These are phyloP conservation scores for Ceryle rudis DNA, from an alignment of 2,797 vertebrate species.

Conservation along the genomic window DNA sequence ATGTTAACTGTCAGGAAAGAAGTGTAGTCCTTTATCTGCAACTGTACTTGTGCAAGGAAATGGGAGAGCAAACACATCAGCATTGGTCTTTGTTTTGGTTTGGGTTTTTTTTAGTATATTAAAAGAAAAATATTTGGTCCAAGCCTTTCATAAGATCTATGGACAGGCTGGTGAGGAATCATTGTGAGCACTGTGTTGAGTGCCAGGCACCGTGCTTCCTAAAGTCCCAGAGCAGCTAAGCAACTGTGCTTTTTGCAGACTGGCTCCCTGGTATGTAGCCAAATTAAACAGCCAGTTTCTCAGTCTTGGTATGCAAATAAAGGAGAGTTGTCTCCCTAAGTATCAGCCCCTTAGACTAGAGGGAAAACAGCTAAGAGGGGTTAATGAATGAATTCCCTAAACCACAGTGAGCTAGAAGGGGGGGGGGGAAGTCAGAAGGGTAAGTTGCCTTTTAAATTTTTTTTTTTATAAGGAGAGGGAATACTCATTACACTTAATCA, in stretches of 20 bases:
- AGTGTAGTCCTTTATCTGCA: neutral
- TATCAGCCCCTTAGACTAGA: neutral
- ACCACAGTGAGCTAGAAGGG: neutral
- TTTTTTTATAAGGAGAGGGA: neutral
- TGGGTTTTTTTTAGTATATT: neutral
- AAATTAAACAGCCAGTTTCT: constrained; percentile 43
- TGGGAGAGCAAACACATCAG: neutral
- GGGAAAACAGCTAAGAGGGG: neutral
- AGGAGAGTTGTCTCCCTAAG: neutral
- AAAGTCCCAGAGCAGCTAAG: constrained; percentile 26
- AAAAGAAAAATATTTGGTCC: neutral
- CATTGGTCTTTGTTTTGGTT: neutral
- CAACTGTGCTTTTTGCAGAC: constrained; percentile 36
- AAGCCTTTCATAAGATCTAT: neutral
- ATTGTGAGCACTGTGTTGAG: neutral
- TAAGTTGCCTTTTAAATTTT: neutral
- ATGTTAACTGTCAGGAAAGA: neutral
- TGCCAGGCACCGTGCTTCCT: neutral
- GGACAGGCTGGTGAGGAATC: neutral
- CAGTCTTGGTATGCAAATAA: constrained; percentile 39
- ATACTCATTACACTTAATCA: neutral
- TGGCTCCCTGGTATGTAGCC: constrained; percentile 37
- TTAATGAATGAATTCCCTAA: constrained; percentile 2
- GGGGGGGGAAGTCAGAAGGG: neutral
- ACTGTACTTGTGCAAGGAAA: neutral